Evolutionary conservation across 2,797 vertebrate species (phyloP).

Genomic region (Cryptoblepharus egeriae): DNA sequence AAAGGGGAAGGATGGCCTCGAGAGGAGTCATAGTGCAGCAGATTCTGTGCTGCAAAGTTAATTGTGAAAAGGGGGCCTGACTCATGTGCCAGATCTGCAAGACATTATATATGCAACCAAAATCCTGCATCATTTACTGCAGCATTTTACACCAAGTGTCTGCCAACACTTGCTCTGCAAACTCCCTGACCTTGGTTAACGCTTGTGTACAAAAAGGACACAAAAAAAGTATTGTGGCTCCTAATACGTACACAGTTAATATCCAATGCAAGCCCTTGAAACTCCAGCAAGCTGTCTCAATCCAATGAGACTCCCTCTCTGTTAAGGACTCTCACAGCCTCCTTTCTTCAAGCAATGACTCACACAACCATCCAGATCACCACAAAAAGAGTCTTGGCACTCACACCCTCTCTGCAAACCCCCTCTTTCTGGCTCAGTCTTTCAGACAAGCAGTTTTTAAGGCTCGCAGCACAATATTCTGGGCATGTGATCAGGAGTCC

Average conservation of each 20-base stretch:
- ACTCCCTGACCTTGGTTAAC: not conserved
- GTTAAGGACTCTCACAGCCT: conserved; percentile 11
- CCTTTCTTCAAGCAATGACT: not conserved
- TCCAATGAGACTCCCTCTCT: conserved; percentile 7
- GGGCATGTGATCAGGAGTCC: not conserved
- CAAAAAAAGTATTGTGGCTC: not conserved
- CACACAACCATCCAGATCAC: not conserved
- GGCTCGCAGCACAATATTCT: conserved; percentile 26
- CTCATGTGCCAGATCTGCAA: not conserved
- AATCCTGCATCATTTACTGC: conserved; percentile 2
- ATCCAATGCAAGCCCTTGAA: not conserved
- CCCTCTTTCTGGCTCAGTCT: not conserved
- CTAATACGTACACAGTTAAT: conserved; percentile 3
- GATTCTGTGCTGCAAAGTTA: not conserved
- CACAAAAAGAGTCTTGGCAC: not conserved
- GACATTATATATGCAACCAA: not conserved
- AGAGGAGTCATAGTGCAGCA: not conserved
- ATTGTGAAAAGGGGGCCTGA: not conserved
- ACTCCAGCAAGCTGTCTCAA: not conserved
- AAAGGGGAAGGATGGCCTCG: not conserved
- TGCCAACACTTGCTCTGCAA: not conserved
- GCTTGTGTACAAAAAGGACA: not conserved
- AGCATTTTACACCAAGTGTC: not conserved
- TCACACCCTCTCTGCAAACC: conserved; percentile 9
- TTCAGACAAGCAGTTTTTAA: not conserved